A percentile compares a stretch with the other conserved stretches of the same genome.
Evolutionary conservation across 1,140 invertebrate genomes (phyloP).

Genomic region (Mya arenaria): DNA sequence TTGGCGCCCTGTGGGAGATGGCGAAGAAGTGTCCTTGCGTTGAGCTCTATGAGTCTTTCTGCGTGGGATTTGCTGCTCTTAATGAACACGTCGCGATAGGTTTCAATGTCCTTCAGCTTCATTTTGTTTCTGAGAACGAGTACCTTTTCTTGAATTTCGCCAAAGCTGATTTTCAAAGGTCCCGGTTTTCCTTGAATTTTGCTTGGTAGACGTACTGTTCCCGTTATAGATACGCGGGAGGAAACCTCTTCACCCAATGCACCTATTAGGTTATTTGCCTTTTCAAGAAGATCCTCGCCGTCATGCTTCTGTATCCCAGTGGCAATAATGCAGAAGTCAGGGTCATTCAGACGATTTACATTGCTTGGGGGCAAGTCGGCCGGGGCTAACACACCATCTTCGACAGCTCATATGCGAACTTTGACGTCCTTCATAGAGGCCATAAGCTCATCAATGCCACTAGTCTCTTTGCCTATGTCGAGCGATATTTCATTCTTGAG

Average conservation of each 20-base stretch:
- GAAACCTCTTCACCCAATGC: constrained; percentile 34
- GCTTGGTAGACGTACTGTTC: neutral
- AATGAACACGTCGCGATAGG: constrained; percentile 17
- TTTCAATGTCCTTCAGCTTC: neutral
- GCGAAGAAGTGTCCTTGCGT: constrained; percentile 31
- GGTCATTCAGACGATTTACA: too few species aligned
- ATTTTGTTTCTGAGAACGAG: constrained; percentile 29
- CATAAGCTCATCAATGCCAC: too few species aligned
- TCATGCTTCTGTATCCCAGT: constrained; percentile 14
- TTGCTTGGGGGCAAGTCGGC: too few species aligned
- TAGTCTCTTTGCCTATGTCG: too few species aligned
- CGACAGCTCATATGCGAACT: too few species aligned
- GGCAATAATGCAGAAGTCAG: too few species aligned
- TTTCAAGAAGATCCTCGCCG: constrained; percentile 18
- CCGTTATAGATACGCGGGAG: neutral
- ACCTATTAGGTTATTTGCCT: constrained; percentile 4
- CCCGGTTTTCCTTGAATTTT: constrained; percentile 11
- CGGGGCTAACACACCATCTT: too few species aligned
- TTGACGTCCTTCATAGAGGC: neutral
- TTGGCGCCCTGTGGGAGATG: neutral
- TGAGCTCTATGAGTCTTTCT: constrained; percentile 43
- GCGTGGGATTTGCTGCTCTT: constrained; percentile 45
- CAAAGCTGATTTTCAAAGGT: constrained; percentile 29
- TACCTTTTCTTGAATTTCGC: constrained; percentile 32
- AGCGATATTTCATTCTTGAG: neutral